These are phyloP conservation scores for Agrochola lota DNA, from an alignment of 2,888 invertebrate genomes.

Conservation along the genomic window DNA sequence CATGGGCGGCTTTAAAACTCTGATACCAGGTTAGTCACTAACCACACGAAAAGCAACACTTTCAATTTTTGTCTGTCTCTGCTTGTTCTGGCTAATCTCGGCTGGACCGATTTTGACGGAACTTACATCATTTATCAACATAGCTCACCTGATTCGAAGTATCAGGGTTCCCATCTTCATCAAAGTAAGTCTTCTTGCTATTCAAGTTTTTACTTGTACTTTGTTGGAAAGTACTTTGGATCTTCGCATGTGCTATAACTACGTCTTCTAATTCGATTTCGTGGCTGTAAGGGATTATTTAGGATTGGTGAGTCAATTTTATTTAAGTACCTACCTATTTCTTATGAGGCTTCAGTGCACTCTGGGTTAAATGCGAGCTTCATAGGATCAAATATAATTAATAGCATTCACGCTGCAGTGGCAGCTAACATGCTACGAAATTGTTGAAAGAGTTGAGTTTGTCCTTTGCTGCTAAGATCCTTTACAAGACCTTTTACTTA, in stretches of 20 bases:
- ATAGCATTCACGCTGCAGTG: background rate
- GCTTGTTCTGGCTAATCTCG: no score
- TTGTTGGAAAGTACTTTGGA: conserved; percentile 91
- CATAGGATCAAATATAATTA: background rate
- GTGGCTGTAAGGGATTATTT: conserved; percentile 83
- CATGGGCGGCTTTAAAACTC: no score
- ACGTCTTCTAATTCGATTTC: conserved; percentile 87
- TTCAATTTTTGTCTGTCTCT: no score
- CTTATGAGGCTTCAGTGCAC: no score
- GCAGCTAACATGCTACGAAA: background rate
- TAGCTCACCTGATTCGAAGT: conserved; percentile 78
- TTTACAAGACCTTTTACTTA: no score
- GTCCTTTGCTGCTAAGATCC: background rate
- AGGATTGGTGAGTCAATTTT: background rate
- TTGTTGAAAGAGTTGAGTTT: background rate
- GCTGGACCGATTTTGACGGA: no score
- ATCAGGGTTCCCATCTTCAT: conserved; percentile 92
- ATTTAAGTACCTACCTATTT: background rate
- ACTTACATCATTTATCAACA: background rate
- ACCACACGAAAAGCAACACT: no score
- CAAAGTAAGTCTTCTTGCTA: conserved; percentile 92
- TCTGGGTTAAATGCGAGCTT: background rate
- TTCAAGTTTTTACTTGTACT: conserved; percentile 73
- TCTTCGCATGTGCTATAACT: conserved; percentile 85
- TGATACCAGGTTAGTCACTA: no score